A percentile compares a stretch with the other conserved stretches of the same genome.
phyloP scores from a whole-genome alignment of 2,797 vertebrate species.

The Gambusia yucatana region DNA sequence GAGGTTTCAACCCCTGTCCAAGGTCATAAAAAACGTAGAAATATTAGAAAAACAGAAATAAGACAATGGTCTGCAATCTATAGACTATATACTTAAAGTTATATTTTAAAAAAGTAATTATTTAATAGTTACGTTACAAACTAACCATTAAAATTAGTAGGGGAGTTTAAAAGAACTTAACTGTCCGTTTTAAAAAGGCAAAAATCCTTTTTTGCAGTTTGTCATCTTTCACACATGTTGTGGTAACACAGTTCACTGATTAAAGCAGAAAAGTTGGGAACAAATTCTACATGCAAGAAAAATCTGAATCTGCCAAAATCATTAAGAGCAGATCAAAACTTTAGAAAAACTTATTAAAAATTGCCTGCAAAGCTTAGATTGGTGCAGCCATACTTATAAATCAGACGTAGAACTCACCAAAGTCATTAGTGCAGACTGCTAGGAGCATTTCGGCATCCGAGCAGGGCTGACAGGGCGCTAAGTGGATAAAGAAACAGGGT shows the following conservation, averaged over 20 bases:
- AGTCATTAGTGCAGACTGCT: constrained; percentile 95
- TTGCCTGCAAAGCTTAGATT: background rate
- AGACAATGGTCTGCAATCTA: background rate
- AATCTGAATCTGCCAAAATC: background rate
- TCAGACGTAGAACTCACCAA: constrained; percentile 84
- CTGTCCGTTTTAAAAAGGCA: background rate
- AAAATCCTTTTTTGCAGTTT: background rate
- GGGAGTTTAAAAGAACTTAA: background rate
- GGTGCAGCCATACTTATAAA: background rate
- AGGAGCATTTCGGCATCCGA: constrained; percentile 91
- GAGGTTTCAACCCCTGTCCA: background rate
- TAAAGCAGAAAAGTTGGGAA: background rate
- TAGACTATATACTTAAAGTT: background rate
- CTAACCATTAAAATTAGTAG: background rate
- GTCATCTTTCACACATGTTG: background rate
- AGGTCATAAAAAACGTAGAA: background rate
- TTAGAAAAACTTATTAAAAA: background rate
- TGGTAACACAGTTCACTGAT: background rate
- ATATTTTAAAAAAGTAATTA: background rate
- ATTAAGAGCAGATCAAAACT: background rate
- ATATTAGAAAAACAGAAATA: background rate
- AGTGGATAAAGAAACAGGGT: constrained; percentile 46
- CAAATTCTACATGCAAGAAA: background rate
- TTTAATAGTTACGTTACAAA: too few relatives aligned
- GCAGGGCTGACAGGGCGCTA: constrained; percentile 94